Conservation (phyloP, 1,140 invertebrate genomes). For the Ostrea denselamellosa region DNA sequence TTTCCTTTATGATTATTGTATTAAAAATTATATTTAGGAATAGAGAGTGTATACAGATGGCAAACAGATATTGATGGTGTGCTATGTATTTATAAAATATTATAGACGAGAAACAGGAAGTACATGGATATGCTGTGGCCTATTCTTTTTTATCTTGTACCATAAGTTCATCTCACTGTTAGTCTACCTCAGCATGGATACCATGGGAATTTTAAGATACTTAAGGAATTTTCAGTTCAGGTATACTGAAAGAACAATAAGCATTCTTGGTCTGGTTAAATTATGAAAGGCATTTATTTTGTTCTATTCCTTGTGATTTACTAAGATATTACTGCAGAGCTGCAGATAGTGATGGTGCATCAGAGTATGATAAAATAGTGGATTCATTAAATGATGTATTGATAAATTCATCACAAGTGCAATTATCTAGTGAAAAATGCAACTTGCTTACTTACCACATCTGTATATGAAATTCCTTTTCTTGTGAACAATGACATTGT, state of each 20-base stretch:
- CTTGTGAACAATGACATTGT: background rate
- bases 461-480: background rate
- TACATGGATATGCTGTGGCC: too few species aligned
- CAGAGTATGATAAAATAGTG: too few species aligned
- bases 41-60: too few species aligned
- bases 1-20: too few species aligned
- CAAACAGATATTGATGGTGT: too few species aligned
- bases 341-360: too few species aligned
- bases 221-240: background rate
- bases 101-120: too few species aligned
- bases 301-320: background rate
- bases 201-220: background rate
- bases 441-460: background rate
- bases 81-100: too few species aligned
- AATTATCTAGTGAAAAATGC: slow-evolving; percentile 5
- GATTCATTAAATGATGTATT: background rate
- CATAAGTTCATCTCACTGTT: background rate
- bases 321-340: too few species aligned
- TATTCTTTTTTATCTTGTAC: too few species aligned
- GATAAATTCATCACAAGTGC: slow-evolving; percentile 14
- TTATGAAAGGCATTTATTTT: slow-evolving; percentile 22
- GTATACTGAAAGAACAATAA: background rate
- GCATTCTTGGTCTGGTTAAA: background rate
- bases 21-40: too few species aligned
- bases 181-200: background rate